Evolutionary conservation across 2,888 invertebrate genomes (phyloP).

Genomic region (Stenotaenia linearis): DNA sequence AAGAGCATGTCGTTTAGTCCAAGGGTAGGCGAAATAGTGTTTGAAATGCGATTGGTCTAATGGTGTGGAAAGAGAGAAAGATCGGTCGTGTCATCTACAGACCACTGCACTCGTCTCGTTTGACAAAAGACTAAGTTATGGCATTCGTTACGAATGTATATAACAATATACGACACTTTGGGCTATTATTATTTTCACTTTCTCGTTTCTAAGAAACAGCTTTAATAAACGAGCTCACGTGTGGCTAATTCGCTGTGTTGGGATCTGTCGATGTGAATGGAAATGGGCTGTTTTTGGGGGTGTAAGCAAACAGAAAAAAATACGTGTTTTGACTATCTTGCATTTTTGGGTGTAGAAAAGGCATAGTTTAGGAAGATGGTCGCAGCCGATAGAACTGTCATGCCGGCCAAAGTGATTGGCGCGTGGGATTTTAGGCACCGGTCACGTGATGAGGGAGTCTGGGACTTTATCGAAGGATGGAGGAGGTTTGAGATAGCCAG

Average conservation of each 20-base stretch:
- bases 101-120: conserved; percentile 11
- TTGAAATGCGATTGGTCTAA: conserved; percentile 20
- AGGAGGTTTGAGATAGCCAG: background rate
- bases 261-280: background rate
- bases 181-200: background rate
- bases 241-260: background rate
- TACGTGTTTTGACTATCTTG: background rate
- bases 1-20: background rate
- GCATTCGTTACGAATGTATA: conserved; percentile 4
- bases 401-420: background rate
- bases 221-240: conserved; percentile 21
- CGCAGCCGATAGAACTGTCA: conserved; percentile 3
- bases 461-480: background rate
- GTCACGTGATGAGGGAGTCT: background rate
- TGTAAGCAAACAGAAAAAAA: background rate
- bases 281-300: background rate
- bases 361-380: background rate
- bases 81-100: conserved; percentile 16
- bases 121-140: background rate
- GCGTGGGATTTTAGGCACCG: conserved; percentile 13
- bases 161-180: background rate
- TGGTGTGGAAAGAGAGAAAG: conserved; percentile 21
- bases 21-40: background rate
- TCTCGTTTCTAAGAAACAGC: background rate
- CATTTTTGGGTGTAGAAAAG: background rate